phyloP scores from a whole-genome alignment of 2,113 vertebrate genomes.

The Anhinga anhinga region DNA sequence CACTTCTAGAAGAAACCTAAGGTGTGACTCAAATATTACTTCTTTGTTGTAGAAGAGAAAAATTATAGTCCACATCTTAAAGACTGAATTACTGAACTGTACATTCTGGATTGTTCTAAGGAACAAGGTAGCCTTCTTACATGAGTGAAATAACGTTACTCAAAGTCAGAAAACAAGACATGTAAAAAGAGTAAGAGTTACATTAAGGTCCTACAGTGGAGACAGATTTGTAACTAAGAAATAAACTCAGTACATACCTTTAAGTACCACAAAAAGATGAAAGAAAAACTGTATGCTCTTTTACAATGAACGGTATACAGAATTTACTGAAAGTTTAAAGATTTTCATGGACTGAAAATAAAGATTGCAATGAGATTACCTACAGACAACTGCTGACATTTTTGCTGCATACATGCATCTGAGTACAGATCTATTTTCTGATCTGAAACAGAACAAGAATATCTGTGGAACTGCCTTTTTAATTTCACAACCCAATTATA shows the following conservation, averaged over 20 bases:
- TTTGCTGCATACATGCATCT: background rate
- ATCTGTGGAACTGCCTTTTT: background rate
- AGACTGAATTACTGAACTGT: background rate
- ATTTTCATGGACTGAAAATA: background rate
- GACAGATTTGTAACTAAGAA: background rate
- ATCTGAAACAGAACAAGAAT: background rate
- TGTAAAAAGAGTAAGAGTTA: background rate
- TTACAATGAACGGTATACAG: background rate
- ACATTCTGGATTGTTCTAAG: background rate
- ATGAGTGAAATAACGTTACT: background rate
- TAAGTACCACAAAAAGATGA: background rate
- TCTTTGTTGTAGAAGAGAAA: background rate
- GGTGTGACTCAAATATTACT: background rate
- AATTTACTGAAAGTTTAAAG: background rate
- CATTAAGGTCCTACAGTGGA: background rate
- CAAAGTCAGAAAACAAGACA: background rate
- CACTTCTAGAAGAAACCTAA: background rate
- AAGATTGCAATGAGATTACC: background rate
- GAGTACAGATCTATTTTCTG: background rate
- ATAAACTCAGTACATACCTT: background rate
- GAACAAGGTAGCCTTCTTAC: background rate
- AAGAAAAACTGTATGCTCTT: background rate
- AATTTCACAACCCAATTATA: background rate
- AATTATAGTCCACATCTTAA: background rate
- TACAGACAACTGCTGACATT: background rate